Conservation (phyloP, 1,140 invertebrate species). For the Eufriesea mexicana region DNA sequence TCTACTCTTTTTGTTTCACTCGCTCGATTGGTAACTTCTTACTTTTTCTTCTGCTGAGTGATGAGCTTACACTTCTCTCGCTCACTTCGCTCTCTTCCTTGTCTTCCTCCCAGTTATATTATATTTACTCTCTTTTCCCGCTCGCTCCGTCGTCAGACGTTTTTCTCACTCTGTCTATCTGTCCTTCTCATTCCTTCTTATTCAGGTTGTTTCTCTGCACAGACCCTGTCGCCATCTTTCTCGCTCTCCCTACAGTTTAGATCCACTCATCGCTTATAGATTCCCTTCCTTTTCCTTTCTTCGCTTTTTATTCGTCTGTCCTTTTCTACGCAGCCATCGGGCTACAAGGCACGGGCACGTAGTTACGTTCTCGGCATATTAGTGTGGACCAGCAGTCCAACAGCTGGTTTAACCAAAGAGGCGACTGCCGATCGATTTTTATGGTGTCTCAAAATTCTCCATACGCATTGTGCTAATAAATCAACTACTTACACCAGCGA, state of each 20-base stretch:
- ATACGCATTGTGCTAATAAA: constrained; percentile 45
- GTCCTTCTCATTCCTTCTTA: background rate
- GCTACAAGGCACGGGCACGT: constrained; percentile 4
- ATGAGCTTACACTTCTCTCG: constrained; percentile 18
- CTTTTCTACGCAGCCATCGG: background rate
- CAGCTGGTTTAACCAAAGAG: constrained; percentile 45
- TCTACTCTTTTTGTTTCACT: background rate
- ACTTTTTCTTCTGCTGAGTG: constrained; percentile 12
- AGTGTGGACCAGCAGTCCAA: constrained; percentile 42
- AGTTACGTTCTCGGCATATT: constrained; percentile 13
- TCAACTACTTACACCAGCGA: constrained; percentile 9
- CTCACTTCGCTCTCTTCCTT: background rate
- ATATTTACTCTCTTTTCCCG: constrained; percentile 25
- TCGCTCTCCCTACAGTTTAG: background rate
- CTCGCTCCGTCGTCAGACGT: background rate
- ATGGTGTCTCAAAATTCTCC: constrained; percentile 69
- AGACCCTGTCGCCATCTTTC: background rate
- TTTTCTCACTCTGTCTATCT: too few species aligned
- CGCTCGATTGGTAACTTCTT: constrained; percentile 2
- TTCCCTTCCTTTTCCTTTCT: constrained; percentile 5
- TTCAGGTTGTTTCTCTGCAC: background rate
- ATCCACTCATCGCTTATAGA: background rate
- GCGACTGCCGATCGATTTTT: constrained; percentile 64
- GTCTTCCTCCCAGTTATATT: background rate
- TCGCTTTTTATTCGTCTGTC: background rate